Percentiles rank a stretch among this genome's conserved stretches.
phyloP scores from a whole-genome alignment of 1,140 invertebrate genomes.

The Trichoplusia ni region DNA sequence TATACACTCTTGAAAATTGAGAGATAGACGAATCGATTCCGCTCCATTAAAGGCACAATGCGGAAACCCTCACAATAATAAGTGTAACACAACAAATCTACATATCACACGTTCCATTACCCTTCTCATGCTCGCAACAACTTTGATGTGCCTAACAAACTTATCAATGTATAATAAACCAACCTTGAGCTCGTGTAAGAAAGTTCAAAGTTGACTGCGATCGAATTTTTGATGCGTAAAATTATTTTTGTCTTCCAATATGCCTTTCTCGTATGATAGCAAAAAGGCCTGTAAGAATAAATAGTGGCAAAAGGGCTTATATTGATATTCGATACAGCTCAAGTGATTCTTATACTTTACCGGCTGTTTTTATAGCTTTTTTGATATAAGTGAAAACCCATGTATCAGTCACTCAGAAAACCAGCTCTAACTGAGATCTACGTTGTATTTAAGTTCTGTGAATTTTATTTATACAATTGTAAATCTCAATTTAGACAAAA shows the following conservation, averaged over 20 bases:
- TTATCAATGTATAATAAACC: background rate
- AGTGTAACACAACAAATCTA: constrained; percentile 52
- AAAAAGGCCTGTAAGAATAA: constrained; percentile 21
- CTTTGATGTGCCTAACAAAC: constrained; percentile 1
- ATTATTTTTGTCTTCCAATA: constrained; percentile 21
- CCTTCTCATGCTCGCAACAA: constrained; percentile 33
- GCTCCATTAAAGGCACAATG: constrained; percentile 45
- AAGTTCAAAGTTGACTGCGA: constrained; percentile 11
- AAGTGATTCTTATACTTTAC: constrained; percentile 17
- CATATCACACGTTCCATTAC: constrained; percentile 67
- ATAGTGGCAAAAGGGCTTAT: constrained; percentile 14
- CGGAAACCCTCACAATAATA: constrained; percentile 52
- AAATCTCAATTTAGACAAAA: too few relatives aligned
- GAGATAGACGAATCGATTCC: constrained; percentile 51
- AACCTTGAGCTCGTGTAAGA: background rate
- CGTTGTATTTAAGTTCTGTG: too few relatives aligned
- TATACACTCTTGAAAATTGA: constrained; percentile 14
- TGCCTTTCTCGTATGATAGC: constrained; percentile 15
- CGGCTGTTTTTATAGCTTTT: background rate
- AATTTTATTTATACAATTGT: too few relatives aligned
- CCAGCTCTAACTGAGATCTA: too few relatives aligned
- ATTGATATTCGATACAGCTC: constrained; percentile 29
- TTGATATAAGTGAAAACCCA: background rate
- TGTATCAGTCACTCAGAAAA: too few relatives aligned
- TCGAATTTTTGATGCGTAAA: constrained; percentile 9